phyloP scores from a whole-genome alignment of 2,113 vertebrate genomes.

The Barbus barbus region DNA sequence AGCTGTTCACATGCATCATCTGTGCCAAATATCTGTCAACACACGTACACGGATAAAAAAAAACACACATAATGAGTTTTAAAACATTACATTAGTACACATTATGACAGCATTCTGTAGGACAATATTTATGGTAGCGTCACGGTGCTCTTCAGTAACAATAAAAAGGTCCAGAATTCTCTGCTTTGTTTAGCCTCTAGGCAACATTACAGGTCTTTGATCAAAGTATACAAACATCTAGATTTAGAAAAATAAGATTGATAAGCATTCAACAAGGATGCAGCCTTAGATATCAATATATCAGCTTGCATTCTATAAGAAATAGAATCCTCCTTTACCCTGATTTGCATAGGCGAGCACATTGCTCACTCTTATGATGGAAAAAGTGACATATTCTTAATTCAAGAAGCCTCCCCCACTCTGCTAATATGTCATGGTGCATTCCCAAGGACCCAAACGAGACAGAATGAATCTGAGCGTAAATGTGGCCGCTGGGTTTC shows the following conservation, averaged over 20 bases:
- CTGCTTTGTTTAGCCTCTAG: background rate
- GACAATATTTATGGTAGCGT: background rate
- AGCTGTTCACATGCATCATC: slow-evolving; percentile 44
- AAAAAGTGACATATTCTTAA: slow-evolving; percentile 38
- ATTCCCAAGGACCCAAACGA: slow-evolving; percentile 70
- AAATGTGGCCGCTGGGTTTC: slow-evolving; percentile 68
- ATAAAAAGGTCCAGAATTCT: background rate
- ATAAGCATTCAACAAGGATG: background rate
- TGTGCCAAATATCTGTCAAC: slow-evolving; percentile 41
- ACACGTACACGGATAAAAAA: background rate
- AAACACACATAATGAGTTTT: slow-evolving; percentile 16
- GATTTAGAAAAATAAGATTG: background rate
- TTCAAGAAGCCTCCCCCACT: slow-evolving; percentile 55
- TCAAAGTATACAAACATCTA: background rate
- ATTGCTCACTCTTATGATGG: slow-evolving; percentile 7
- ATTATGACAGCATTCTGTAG: background rate
- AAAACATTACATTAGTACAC: slow-evolving; percentile 13
- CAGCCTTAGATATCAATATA: background rate
- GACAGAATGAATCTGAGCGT: slow-evolving; percentile 66
- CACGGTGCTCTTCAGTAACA: background rate
- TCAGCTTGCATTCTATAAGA: background rate
- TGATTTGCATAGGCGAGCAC: background rate
- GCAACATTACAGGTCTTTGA: background rate
- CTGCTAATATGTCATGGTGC: slow-evolving; percentile 61
- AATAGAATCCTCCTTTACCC: background rate